Evolutionary conservation across 2,113 vertebrate species (phyloP), one percentile per base, ranked within the genome.

Genomic region (Phalacrocorax aristotelis): DNA sequence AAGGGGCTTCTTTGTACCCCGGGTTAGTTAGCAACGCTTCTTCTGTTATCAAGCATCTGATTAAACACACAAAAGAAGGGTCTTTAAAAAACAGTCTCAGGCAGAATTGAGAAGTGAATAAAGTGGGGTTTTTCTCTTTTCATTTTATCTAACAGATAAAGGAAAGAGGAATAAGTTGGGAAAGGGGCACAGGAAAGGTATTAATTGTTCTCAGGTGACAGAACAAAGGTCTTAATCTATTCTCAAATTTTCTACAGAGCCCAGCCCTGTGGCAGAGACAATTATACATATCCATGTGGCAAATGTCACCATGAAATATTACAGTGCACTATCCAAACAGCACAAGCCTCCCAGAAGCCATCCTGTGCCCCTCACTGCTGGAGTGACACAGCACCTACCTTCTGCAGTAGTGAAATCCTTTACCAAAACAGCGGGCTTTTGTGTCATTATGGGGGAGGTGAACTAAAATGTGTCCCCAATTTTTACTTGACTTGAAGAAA

Each of bases 31-130:
- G 97, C 97, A 97, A 95, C n/a, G 51, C 91, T 95, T 80, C 71
- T 91, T 77, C 89, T 91, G 74, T 96, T 97, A 97, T 96, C 93
- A 81, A 95, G 97, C 93, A 96, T 95, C 94, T 95, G 93, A 97
- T 96, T 97, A 93, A 97, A 70, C 60, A 93, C 82, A 95, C 94
- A 96, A 95, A 95, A 68, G 89, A 87, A 46, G 78, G 64, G 71
- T 69, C 84, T 90, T 74, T 90, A 72, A 92, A 89, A 89, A 94
- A 90, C 84, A 91, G 75, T 52, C 78, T 77, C 29, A 55, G 78
- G 82, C 87, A 95, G 89, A 93, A 78, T 10, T 62, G 77, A 64
- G 76, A 92, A 87, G 89, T 15, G 94, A 96, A 94, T 55, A 97
- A 70, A 69, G 79, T 8, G n/a, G 18, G 10, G 2, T 6, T 62